A percentile compares a stretch with the other conserved stretches of the same genome.
Conservation (phyloP, 1,140 invertebrate genomes). For the Papilio helenus region DNA sequence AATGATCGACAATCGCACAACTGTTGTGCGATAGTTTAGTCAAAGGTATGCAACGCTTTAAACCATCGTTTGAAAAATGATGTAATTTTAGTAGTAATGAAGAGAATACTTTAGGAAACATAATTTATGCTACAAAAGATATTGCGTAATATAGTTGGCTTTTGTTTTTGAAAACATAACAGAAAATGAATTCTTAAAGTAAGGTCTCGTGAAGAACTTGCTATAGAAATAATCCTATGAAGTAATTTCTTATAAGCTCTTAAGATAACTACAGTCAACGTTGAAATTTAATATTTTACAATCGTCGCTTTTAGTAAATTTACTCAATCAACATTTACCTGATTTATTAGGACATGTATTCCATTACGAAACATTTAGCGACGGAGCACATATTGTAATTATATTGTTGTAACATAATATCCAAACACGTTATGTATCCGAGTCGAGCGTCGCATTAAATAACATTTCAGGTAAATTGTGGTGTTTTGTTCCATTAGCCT, state of each 20-base stretch:
- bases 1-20: too few species aligned
- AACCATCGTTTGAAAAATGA: neutral
- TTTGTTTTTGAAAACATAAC: too few species aligned
- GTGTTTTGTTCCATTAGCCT: constrained; percentile 60
- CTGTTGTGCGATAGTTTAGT: too few species aligned
- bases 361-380: neutral
- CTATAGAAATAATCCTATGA: too few species aligned
- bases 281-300: neutral
- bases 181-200: too few species aligned
- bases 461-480: constrained; percentile 46
- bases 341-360: neutral
- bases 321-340: neutral
- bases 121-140: neutral
- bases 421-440: constrained; percentile 15
- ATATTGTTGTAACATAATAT: constrained; percentile 20
- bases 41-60: too few species aligned
- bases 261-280: too few species aligned
- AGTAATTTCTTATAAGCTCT: too few species aligned
- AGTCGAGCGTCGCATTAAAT: constrained; percentile 45
- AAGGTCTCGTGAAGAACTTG: too few species aligned
- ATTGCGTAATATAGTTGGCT: too few species aligned
- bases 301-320: neutral
- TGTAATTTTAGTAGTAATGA: neutral
- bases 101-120: neutral
- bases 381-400: constrained; percentile 12